Evolutionary conservation across 2,113 vertebrate species (phyloP).

Genomic region (Sander lucioperca): DNA sequence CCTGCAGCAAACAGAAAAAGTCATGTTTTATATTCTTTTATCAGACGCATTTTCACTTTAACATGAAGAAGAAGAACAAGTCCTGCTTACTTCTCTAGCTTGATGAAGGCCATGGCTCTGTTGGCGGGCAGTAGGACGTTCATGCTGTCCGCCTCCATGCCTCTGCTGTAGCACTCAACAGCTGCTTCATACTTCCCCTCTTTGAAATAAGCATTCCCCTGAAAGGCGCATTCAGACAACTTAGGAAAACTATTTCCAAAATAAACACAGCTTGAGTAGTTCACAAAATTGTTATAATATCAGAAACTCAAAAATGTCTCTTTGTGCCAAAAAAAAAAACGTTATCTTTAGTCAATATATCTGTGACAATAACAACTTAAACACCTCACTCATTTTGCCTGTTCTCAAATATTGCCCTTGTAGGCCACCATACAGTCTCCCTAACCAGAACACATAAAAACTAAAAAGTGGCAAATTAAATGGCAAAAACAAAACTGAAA

Average conservation of each 20-base stretch:
- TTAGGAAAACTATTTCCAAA: neutral
- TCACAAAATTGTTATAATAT: neutral
- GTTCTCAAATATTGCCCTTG: neutral
- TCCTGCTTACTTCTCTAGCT: constrained; percentile 88
- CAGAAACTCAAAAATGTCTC: neutral
- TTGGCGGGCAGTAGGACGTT: constrained; percentile 96
- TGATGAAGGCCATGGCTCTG: constrained; percentile 96
- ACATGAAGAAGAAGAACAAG: neutral
- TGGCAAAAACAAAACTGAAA: no score
- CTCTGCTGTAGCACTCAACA: constrained; percentile 91
- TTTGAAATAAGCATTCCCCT: constrained; percentile 98
- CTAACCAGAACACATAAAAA: neutral
- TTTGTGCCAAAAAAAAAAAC: neutral
- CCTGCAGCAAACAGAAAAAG: constrained; percentile 69
- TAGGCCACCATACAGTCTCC: neutral
- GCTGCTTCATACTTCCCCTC: constrained; percentile 94
- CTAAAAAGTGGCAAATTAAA: neutral
- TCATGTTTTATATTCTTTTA: neutral
- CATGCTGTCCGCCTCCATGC: constrained; percentile 90
- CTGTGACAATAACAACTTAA: neutral
- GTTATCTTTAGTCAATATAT: no score
- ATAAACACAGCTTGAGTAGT: neutral
- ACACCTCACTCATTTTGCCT: neutral
- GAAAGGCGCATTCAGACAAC: neutral
- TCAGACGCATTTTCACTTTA: neutral